Evolutionary conservation across 1,140 invertebrate genomes (phyloP).

Genomic region (Lethocerus indicus): DNA sequence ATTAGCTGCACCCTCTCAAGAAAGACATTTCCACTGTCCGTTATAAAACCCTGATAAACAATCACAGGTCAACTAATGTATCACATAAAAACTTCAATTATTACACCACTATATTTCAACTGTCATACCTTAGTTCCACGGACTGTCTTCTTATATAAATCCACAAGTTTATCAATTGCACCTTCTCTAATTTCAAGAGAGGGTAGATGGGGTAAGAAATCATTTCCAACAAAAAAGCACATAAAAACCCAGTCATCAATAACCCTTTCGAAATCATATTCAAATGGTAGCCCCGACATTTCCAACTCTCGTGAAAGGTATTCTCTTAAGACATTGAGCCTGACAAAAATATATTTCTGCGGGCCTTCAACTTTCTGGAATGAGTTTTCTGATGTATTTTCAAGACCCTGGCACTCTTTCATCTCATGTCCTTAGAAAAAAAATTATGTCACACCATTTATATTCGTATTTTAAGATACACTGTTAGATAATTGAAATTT

Average conservation of each 20-base stretch:
- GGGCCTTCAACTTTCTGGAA: slow-evolving; percentile 38
- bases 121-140: slow-evolving; percentile 65
- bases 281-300: slow-evolving; percentile 89
- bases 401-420: slow-evolving; percentile 74
- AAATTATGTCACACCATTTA: not conserved
- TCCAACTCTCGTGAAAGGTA: slow-evolving; percentile 82
- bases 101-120: not conserved
- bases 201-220: slow-evolving; percentile 96
- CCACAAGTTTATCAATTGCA: slow-evolving; percentile 89
- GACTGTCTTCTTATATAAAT: slow-evolving; percentile 88
- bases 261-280: slow-evolving; percentile 74
- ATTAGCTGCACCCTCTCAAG: slow-evolving; percentile 87
- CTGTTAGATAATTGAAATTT: no score
- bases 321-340: slow-evolving; percentile 83
- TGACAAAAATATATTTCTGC: slow-evolving; percentile 74
- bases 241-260: slow-evolving; percentile 99
- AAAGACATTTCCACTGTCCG: slow-evolving; percentile 85
- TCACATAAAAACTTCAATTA: not conserved
- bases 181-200: slow-evolving; percentile 96
- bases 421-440: slow-evolving; percentile 68
- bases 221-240: slow-evolving; percentile 99
- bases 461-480: no score
- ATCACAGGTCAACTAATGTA: slow-evolving; percentile 6
- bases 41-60: slow-evolving; percentile 70
- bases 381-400: slow-evolving; percentile 18